These are phyloP conservation scores for Euspilapteryx auroguttella DNA, from an alignment of 2,888 invertebrate species.

Conservation along the genomic window DNA sequence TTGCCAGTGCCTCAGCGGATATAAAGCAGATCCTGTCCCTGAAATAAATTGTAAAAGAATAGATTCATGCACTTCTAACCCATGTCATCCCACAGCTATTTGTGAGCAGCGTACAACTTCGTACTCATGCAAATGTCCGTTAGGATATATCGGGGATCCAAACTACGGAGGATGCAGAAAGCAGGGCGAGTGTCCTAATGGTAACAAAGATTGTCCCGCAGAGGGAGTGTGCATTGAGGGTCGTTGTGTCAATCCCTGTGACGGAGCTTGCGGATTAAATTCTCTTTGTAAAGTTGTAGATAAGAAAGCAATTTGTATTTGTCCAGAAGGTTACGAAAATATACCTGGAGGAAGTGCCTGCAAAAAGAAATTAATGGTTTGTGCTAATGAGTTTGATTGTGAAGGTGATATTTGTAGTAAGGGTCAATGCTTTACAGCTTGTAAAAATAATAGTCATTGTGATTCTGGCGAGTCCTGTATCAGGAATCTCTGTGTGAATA, in stretches of 20 bases:
- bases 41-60: conserved; percentile 77
- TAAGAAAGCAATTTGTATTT: conserved; percentile 76
- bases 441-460: conserved; percentile 76
- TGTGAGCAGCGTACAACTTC: conserved; percentile 72
- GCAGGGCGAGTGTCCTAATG: conserved; percentile 73
- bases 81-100: conserved; percentile 79
- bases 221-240: conserved; percentile 73
- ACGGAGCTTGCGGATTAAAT: conserved; percentile 80
- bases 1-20: conserved; percentile 87
- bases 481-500: conserved; percentile 76
- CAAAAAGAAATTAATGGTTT: conserved; percentile 67
- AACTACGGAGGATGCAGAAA: conserved; percentile 73
- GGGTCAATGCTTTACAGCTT: conserved; percentile 83
- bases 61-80: conserved; percentile 74
- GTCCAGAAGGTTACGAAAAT: conserved; percentile 76
- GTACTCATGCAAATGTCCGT: conserved; percentile 78
- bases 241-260: conserved; percentile 80
- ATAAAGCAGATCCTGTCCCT: conserved; percentile 77
- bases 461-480: conserved; percentile 77
- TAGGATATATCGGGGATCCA: conserved; percentile 77
- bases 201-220: conserved; percentile 74
- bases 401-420: conserved; percentile 77
- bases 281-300: conserved; percentile 78
- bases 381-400: conserved; percentile 74
- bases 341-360: conserved; percentile 65